Conservation (phyloP, 2,888 invertebrate genomes). For the Linnaemya tessellans region DNA sequence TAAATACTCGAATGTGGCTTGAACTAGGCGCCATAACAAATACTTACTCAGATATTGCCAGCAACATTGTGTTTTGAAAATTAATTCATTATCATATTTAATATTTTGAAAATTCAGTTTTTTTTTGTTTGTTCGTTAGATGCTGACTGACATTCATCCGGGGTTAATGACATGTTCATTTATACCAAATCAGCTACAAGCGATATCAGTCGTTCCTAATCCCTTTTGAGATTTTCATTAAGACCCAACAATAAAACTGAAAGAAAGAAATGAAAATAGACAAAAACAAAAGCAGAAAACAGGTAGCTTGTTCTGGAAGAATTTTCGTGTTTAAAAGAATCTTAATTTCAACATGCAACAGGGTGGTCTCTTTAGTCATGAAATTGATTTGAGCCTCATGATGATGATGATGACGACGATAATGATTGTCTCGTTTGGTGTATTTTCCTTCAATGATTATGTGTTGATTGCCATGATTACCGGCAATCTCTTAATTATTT, state of each 20-base stretch:
- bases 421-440: constrained; percentile 35
- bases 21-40: constrained; percentile 46
- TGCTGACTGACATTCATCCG: constrained; percentile 66
- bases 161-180: constrained; percentile 72
- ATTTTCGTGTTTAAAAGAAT: constrained; percentile 24
- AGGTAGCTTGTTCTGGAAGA: constrained; percentile 58
- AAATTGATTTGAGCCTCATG: constrained; percentile 53
- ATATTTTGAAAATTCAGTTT: constrained; percentile 16
- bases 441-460: constrained; percentile 38
- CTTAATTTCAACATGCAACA: constrained; percentile 62
- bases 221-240: constrained; percentile 56
- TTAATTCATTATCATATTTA: constrained; percentile 63
- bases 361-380: constrained; percentile 69
- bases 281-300: constrained; percentile 23
- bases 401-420: constrained; percentile 15
- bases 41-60: not conserved
- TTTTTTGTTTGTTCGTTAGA: constrained; percentile 23
- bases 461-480: constrained; percentile 57
- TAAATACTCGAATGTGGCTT: constrained; percentile 4
- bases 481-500: constrained; percentile 46
- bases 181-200: constrained; percentile 43
- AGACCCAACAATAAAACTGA: constrained; percentile 3
- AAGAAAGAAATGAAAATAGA: not conserved
- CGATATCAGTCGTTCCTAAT: constrained; percentile 52
- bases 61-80: constrained; percentile 40